These are phyloP conservation scores for Hormaphis cornu DNA, from an alignment of 1,140 invertebrate genomes.

Conservation along the genomic window DNA sequence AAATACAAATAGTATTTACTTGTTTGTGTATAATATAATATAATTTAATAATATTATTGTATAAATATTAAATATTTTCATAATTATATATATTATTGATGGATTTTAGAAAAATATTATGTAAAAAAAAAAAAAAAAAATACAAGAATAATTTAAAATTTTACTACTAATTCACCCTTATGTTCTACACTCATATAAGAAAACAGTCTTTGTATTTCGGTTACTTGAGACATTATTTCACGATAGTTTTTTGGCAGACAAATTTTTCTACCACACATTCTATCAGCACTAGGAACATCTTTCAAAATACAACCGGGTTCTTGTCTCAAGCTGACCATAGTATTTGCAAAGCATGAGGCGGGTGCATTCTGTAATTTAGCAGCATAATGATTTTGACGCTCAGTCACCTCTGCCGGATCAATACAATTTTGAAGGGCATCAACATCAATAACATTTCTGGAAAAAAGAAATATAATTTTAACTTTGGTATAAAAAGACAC, in stretches of 20 bases:
- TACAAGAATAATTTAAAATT: constrained; percentile 51
- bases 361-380: constrained; percentile 41
- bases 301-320: neutral
- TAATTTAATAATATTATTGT: constrained; percentile 14
- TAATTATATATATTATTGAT: constrained; percentile 8
- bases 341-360: constrained; percentile 7
- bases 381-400: constrained; percentile 61
- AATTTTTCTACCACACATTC: neutral
- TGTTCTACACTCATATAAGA: constrained; percentile 58
- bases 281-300: constrained; percentile 22
- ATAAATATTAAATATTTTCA: too few relatives aligned
- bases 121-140: too few relatives aligned
- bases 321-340: constrained; percentile 13
- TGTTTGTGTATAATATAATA: constrained; percentile 24
- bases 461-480: constrained; percentile 37
- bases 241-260: constrained; percentile 17
- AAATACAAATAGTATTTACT: constrained; percentile 33
- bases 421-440: constrained; percentile 60
- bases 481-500: neutral
- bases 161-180: constrained; percentile 70
- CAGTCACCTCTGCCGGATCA: constrained; percentile 69
- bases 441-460: constrained; percentile 76
- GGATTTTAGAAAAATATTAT: neutral
- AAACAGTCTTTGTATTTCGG: constrained; percentile 16
- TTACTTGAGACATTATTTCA: neutral